These are phyloP conservation scores for Tichodroma muraria DNA, from an alignment of 2,113 vertebrate species.

Conservation along the genomic window DNA sequence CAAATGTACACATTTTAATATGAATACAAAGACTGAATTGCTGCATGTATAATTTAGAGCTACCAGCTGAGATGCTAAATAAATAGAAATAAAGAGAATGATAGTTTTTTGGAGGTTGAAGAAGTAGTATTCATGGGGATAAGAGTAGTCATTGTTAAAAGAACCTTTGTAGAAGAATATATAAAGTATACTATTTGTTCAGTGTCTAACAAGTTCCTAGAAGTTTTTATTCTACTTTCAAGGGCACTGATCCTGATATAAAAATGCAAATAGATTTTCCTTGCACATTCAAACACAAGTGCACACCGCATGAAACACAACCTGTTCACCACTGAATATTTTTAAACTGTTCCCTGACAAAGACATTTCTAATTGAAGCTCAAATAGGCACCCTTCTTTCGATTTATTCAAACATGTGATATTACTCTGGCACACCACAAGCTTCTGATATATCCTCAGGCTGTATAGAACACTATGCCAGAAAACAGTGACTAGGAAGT, in stretches of 20 bases:
- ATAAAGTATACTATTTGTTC: background rate
- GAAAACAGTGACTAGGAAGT: background rate
- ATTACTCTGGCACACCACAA: background rate
- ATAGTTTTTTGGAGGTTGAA: background rate
- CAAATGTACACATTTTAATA: background rate
- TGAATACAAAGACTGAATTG: background rate
- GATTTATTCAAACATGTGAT: background rate
- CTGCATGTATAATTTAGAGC: accelerated
- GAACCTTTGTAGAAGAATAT: background rate
- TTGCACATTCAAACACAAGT: background rate
- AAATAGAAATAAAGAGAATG: background rate
- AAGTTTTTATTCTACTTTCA: background rate
- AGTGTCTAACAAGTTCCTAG: background rate
- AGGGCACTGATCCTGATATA: background rate
- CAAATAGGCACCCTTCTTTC: background rate
- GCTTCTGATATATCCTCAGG: background rate
- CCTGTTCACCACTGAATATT: background rate
- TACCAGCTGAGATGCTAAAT: background rate
- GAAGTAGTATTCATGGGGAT: background rate
- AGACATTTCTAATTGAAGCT: background rate
- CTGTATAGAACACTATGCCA: background rate
- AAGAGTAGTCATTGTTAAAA: background rate
- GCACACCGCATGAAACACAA: background rate
- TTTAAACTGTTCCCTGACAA: background rate
- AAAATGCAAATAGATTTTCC: background rate